Percentiles rank a stretch among this genome's conserved stretches.
These are phyloP conservation scores for Drosophila sechellia DNA, from an alignment of 1,140 invertebrate species.

Conservation along the genomic window DNA sequence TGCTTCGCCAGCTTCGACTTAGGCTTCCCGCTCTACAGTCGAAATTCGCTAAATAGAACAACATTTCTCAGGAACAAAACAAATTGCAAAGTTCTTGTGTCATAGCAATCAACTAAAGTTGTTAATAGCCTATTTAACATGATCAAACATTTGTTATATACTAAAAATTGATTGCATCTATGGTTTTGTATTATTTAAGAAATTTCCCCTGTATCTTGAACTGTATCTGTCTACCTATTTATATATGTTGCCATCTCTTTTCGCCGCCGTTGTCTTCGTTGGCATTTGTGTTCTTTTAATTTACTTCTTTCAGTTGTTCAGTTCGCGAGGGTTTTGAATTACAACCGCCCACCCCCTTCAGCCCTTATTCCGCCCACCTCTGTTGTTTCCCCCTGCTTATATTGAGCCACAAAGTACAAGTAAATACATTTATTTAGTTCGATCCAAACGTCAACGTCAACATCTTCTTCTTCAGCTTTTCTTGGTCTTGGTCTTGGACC, in stretches of 20 bases:
- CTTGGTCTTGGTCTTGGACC: neutral
- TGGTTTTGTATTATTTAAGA: neutral
- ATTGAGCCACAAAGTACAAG: conserved; percentile 53
- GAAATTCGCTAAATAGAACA: neutral
- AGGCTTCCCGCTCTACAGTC: conserved; percentile 16
- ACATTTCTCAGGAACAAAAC: neutral
- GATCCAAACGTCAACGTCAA: conserved; percentile 68
- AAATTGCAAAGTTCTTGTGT: no score
- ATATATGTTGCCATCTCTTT: conserved; percentile 19
- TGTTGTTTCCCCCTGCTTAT: neutral
- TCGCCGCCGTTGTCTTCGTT: conserved; percentile 16
- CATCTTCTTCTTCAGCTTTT: conserved; percentile 32
- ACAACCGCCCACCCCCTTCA: conserved; percentile 46
- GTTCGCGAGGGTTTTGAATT: conserved; percentile 64
- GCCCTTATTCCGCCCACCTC: neutral
- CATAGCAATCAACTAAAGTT: no score
- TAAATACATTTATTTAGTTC: conserved; percentile 82
- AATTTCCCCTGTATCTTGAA: conserved; percentile 1
- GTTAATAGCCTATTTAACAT: no score
- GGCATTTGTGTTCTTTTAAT: conserved; percentile 60
- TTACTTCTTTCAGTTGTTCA: conserved; percentile 55
- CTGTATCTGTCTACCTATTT: conserved; percentile 5
- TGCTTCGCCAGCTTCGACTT: conserved; percentile 25
- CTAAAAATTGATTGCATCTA: no score
- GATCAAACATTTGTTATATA: no score